These are phyloP conservation scores for Tokudaia tokunoshimensis DNA, from an alignment of 2,797 vertebrate genomes.

Conservation along the genomic window DNA sequence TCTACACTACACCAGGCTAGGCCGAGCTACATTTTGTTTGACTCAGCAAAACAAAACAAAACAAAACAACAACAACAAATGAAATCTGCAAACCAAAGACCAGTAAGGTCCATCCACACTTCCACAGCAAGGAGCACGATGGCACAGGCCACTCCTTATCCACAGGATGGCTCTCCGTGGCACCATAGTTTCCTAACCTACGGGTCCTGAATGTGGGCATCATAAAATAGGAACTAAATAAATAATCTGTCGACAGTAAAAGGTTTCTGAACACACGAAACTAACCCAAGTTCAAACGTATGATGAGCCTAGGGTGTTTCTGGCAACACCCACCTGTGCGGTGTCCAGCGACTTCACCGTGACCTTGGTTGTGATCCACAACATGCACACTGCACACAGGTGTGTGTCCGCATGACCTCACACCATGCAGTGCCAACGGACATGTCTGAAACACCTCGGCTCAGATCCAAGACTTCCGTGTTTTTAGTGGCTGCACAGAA, in stretches of 20 bases:
- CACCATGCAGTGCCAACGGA: background rate
- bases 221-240: background rate
- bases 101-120: background rate
- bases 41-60: background rate
- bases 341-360: background rate
- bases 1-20: background rate
- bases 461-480: background rate
- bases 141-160: background rate
- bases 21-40: no score
- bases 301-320: background rate
- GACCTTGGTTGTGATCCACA: background rate
- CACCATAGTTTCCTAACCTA: background rate
- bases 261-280: background rate
- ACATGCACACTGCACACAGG: no score
- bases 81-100: background rate
- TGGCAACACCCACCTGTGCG: background rate
- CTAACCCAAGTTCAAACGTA: background rate
- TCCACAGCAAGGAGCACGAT: background rate
- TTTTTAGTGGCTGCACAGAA: background rate
- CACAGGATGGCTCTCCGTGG: background rate
- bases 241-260: background rate
- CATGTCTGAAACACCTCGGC: background rate
- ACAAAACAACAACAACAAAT: no score
- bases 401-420: background rate
- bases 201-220: background rate